Conservation (phyloP, 2,797 vertebrate genomes). For the Cheirogaleus major region DNA sequence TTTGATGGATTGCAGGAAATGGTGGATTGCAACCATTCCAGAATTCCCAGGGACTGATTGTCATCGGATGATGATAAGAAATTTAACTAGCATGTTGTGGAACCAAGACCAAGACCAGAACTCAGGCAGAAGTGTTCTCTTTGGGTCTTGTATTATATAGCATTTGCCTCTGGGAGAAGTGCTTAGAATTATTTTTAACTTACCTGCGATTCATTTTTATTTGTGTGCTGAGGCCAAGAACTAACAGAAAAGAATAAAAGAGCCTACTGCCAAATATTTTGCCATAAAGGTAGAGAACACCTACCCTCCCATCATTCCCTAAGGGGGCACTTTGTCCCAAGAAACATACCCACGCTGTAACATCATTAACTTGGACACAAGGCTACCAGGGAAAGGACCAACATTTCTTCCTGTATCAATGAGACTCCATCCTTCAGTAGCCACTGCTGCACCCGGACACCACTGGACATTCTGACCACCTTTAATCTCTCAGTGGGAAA, state of each 20-base stretch:
- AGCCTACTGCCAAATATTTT: background rate
- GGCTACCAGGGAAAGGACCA: background rate
- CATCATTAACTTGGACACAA: background rate
- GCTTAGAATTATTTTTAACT: background rate
- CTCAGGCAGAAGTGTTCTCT: background rate
- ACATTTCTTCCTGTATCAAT: background rate
- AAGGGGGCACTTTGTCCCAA: background rate
- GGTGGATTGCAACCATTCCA: constrained; percentile 84
- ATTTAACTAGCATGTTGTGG: constrained; percentile 79
- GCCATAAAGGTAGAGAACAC: background rate
- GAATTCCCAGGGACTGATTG: constrained; percentile 83
- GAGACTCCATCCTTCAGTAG: background rate
- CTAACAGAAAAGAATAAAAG: background rate
- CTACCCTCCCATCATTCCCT: background rate
- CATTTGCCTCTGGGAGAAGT: background rate
- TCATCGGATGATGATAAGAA: constrained; percentile 82
- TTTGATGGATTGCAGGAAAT: constrained; percentile 90
- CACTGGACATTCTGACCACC: background rate
- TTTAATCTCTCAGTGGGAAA: background rate
- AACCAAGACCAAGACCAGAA: constrained; percentile 57
- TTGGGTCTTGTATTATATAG: background rate
- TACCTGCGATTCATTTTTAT: background rate
- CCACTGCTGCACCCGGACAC: background rate
- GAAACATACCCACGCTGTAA: background rate
- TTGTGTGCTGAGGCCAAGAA: background rate